Percentiles rank a stretch among this genome's conserved stretches.
phyloP scores from a whole-genome alignment of 2,113 vertebrate species.

The Mus musculus region DNA sequence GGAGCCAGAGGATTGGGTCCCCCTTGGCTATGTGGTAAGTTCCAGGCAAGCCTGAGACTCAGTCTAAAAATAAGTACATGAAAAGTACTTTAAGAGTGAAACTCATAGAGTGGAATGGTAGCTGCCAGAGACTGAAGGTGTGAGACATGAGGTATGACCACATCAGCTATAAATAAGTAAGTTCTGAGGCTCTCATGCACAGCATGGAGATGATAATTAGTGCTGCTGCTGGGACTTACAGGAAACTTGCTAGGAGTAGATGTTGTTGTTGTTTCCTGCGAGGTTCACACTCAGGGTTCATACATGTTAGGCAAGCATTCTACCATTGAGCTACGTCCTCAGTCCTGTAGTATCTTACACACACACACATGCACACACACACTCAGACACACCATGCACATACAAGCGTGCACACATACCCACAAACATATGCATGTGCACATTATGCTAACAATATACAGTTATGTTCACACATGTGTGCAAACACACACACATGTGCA shows the following conservation, averaged over 20 bases:
- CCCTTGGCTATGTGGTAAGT: not conserved
- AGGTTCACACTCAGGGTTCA: not conserved
- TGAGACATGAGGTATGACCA: not conserved
- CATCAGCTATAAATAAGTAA: not conserved
- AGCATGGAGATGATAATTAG: not conserved
- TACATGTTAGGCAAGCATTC: not conserved
- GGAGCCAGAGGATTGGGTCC: not conserved
- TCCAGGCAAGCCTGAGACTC: not conserved
- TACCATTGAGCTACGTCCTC: not conserved
- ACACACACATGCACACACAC: not conserved
- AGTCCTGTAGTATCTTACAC: not conserved
- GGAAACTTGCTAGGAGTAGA: not conserved
- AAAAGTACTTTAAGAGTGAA: not conserved
- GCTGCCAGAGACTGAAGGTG: not conserved
- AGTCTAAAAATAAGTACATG: not conserved
- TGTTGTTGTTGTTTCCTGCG: not conserved
- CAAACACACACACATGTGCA: too few species aligned
- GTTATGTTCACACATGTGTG: not conserved
- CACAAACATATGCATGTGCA: too few species aligned
- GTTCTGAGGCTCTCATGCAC: too few species aligned
- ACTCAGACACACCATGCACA: not conserved
- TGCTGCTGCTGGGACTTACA: not conserved
- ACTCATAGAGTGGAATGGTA: not conserved
- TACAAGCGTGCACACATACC: too few species aligned
- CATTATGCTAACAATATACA: not conserved